Evolutionary conservation across 1,140 invertebrate species (phyloP).

Genomic region (Pseudachorutes palmiensis): DNA sequence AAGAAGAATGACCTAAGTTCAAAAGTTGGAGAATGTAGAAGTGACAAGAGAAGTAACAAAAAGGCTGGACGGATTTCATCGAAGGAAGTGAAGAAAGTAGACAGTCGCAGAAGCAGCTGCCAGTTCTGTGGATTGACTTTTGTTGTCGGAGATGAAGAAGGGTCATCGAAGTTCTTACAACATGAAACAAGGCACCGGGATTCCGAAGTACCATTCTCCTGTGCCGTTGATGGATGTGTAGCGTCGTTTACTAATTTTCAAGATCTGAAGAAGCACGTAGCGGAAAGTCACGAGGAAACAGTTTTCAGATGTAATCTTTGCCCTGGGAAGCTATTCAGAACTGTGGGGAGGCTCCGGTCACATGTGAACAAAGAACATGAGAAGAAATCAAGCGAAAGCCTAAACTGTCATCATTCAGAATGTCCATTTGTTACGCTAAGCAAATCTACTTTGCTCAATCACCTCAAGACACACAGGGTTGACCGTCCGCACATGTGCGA

Average conservation of each 20-base stretch:
- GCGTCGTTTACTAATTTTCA: not conserved
- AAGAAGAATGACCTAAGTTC: too few species aligned
- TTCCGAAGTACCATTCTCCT: not conserved
- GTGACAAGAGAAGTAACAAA: too few species aligned
- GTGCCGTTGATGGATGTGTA: not conserved
- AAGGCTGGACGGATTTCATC: too few species aligned
- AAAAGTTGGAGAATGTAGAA: too few species aligned
- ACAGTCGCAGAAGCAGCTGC: not conserved
- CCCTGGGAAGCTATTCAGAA: not conserved
- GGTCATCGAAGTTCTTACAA: not conserved
- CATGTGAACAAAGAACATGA: not conserved
- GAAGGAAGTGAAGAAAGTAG: too few species aligned
- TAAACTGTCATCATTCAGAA: not conserved
- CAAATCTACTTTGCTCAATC: not conserved
- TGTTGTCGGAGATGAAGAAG: not conserved
- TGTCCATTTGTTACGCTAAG: not conserved
- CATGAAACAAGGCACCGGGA: not conserved
- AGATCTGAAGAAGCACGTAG: not conserved
- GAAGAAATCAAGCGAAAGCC: not conserved
- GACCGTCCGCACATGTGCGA: constrained; percentile 2
- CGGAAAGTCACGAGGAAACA: not conserved
- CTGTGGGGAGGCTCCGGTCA: not conserved
- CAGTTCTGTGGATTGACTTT: not conserved
- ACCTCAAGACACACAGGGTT: not conserved
- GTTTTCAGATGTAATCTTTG: not conserved